Percentiles rank a stretch among this genome's conserved stretches.
Conservation (phyloP, 1,140 invertebrate genomes). For the Drosophila nigrodunni region DNA sequence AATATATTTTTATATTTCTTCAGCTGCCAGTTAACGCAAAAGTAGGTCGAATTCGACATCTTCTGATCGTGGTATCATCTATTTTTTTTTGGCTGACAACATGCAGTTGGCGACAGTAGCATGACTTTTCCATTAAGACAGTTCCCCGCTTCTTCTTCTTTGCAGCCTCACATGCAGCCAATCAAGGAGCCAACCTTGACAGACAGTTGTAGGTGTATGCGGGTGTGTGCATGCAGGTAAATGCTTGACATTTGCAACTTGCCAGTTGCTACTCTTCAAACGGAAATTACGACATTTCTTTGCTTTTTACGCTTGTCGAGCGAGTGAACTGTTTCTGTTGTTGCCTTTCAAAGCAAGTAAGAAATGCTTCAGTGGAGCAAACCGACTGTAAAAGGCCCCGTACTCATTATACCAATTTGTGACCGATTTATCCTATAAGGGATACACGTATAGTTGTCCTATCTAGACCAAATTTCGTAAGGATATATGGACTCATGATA, state of each 20-base stretch:
- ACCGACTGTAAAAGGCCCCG: no score
- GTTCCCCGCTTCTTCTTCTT: not conserved
- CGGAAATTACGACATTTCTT: slow-evolving; percentile 72
- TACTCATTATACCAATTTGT: no score
- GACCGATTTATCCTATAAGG: no score
- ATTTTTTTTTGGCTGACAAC: not conserved
- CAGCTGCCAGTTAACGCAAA: slow-evolving; percentile 6
- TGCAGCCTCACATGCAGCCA: slow-evolving; percentile 54
- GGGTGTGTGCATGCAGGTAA: slow-evolving; percentile 1
- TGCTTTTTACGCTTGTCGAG: slow-evolving; percentile 20
- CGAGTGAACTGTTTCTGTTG: slow-evolving; percentile 9
- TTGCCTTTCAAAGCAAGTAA: slow-evolving; percentile 12
- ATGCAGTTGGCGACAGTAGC: slow-evolving; percentile 45
- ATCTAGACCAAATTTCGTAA: no score
- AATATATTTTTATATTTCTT: slow-evolving; percentile 24
- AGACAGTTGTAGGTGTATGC: slow-evolving; percentile 32
- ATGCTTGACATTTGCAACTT: slow-evolving; percentile 55
- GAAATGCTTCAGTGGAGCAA: no score
- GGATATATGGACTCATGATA: no score
- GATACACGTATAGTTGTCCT: no score
- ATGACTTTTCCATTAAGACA: slow-evolving; percentile 63
- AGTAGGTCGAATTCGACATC: slow-evolving; percentile 35
- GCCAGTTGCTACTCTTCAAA: slow-evolving; percentile 57
- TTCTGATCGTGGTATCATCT: not conserved
- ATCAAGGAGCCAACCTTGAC: slow-evolving; percentile 59